phyloP scores from a whole-genome alignment of 2,797 vertebrate genomes.

The Lycodopsis pacificus region DNA sequence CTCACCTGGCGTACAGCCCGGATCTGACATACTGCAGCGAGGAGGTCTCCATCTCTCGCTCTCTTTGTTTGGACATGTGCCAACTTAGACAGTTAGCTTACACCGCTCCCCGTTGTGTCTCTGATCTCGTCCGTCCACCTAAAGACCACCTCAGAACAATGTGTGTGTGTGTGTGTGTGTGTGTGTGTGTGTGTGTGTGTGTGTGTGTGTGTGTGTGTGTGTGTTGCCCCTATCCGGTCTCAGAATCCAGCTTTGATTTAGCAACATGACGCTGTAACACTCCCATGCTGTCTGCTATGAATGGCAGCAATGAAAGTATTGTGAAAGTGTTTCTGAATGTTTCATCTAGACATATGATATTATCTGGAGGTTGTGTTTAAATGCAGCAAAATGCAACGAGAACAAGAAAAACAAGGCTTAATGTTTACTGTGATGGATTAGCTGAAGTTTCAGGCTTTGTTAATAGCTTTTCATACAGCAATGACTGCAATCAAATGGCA shows the following conservation, averaged over 20 bases:
- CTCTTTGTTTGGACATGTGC: slow-evolving; percentile 44
- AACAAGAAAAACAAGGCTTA: background rate
- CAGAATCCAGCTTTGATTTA: background rate
- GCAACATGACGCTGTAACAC: background rate
- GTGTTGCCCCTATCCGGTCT: background rate
- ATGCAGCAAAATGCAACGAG: background rate
- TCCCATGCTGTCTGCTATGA: background rate
- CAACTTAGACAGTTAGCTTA: slow-evolving; percentile 61
- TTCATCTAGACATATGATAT: background rate
- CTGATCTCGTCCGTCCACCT: slow-evolving; percentile 44
- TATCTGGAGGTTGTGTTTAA: background rate
- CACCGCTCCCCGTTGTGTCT: slow-evolving; percentile 44
- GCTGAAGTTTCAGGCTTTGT: background rate
- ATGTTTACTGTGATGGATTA: background rate
- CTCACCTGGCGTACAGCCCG: slow-evolving; percentile 73
- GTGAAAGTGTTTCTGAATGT: background rate
- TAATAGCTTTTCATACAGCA: background rate
- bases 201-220: slow-evolving; percentile 11
- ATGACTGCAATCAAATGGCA: background rate
- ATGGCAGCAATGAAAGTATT: slow-evolving; percentile 3
- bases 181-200: slow-evolving; percentile 16
- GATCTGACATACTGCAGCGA: slow-evolving; percentile 65
- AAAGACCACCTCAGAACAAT: slow-evolving; percentile 30
- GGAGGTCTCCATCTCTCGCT: slow-evolving; percentile 44
- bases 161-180: slow-evolving; percentile 17